Percentiles rank a stretch among this genome's conserved stretches.
These are phyloP conservation scores for Oncorhynchus keta DNA, from an alignment of 2,113 vertebrate genomes.

Conservation along the genomic window DNA sequence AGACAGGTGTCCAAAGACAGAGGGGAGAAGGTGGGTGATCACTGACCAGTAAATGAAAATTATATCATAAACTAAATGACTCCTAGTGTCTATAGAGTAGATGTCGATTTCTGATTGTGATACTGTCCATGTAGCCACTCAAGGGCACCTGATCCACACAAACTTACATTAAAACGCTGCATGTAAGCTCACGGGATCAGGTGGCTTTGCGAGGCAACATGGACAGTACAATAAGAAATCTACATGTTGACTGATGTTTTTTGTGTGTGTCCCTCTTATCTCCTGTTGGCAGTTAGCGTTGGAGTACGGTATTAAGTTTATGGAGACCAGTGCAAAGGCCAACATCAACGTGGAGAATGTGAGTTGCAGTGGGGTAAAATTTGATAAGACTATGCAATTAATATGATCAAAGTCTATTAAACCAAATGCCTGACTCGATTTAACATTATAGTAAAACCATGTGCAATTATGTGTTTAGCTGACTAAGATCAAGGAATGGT, in stretches of 20 bases:
- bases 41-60: no score
- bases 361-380: constrained; percentile 53
- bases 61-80: no score
- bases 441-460: no score
- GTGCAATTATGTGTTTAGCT: no score
- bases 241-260: background rate
- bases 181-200: no score
- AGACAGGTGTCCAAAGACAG: constrained; percentile 95
- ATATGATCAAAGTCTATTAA: no score
- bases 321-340: constrained; percentile 98
- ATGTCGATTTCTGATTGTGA: background rate
- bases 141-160: no score
- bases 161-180: no score
- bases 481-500: no score
- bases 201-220: background rate
- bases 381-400: no score
- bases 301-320: constrained; percentile 96
- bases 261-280: constrained; percentile 25
- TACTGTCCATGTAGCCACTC: background rate
- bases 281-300: constrained; percentile 80
- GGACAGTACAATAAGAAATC: background rate
- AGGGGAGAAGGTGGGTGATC: constrained; percentile 83
- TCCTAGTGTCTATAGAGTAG: no score
- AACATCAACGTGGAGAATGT: constrained; percentile 99
- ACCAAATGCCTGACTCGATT: no score